These are phyloP conservation scores for Antitype chi DNA, from an alignment of 2,888 invertebrate species.

Conservation along the genomic window DNA sequence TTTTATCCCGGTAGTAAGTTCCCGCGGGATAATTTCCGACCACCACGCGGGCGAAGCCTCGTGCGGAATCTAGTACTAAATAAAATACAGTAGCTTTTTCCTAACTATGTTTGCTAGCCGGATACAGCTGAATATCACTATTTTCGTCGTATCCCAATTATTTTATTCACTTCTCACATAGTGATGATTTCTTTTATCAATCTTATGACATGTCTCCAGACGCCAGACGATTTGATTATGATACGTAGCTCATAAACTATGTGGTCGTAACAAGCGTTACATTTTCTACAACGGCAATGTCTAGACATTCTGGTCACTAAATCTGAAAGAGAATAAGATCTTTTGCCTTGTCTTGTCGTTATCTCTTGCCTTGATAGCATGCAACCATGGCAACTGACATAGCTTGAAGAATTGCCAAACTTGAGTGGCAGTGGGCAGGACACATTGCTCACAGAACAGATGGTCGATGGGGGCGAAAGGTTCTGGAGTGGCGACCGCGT, in stretches of 20 bases:
- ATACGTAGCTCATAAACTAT: constrained; percentile 10
- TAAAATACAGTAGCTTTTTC: background rate
- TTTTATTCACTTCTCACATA: background rate
- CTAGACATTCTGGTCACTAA: background rate
- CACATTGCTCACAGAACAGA: too few species aligned
- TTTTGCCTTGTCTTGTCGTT: too few species aligned
- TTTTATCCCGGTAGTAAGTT: too few species aligned
- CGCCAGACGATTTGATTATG: constrained; percentile 40
- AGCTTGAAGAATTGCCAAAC: too few species aligned
- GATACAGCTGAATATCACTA: background rate
- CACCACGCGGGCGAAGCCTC: too few species aligned
- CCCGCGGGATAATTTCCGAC: too few species aligned
- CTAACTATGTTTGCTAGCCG: background rate
- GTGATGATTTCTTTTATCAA: constrained; percentile 4
- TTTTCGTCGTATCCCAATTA: background rate
- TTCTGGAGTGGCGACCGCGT: too few species aligned
- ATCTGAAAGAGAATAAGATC: background rate
- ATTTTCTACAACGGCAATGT: background rate
- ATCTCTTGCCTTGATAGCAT: too few species aligned
- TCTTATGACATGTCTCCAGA: background rate
- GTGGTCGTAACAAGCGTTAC: background rate
- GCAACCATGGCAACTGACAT: too few species aligned
- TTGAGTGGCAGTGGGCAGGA: too few species aligned
- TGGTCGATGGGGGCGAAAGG: too few species aligned
- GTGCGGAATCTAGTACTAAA: too few species aligned